phyloP scores from a whole-genome alignment of 2,888 invertebrate species.

The Dolomedes plantarius region DNA sequence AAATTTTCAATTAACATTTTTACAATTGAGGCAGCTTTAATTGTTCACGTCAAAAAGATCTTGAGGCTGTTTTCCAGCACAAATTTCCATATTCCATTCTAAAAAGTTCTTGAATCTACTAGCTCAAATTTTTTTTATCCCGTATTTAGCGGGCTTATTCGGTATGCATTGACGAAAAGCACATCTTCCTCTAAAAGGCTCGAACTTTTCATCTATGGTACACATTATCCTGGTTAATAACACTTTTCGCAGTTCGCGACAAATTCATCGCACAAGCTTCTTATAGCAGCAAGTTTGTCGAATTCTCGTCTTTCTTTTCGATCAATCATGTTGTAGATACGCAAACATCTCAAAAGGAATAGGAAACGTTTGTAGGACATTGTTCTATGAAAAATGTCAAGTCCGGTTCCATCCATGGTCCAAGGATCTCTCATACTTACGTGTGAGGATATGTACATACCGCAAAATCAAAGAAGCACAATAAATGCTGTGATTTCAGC shows the following conservation, averaged over 20 bases:
- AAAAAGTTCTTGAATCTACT: conserved; percentile 74
- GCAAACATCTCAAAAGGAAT: too few relatives aligned
- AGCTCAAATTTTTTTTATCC: conserved; percentile 76
- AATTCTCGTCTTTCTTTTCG: conserved; percentile 8
- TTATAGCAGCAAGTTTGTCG: conserved; percentile 30
- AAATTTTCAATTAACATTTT: too few relatives aligned
- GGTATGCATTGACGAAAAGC: too few relatives aligned
- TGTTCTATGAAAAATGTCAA: conserved; percentile 25
- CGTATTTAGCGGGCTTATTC: conserved; percentile 76
- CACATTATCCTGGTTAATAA: conserved; percentile 54
- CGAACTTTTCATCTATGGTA: too few relatives aligned
- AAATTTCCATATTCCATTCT: conserved; percentile 48
- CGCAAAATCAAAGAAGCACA: conserved; percentile 5
- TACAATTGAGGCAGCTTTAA: too few relatives aligned
- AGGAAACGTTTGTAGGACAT: conserved; percentile 30
- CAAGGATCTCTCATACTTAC: conserved; percentile 16
- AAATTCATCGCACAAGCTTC: too few relatives aligned
- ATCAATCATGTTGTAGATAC: conserved; percentile 32
- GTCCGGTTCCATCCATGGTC: conserved; percentile 30
- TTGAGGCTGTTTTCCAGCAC: conserved; percentile 34
- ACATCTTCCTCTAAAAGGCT: too few relatives aligned
- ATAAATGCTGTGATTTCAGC: conserved; percentile 22
- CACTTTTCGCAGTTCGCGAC: too few relatives aligned
- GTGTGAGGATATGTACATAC: conserved; percentile 30
- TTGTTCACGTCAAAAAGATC: conserved; percentile 36